A percentile compares a stretch with the other conserved stretches of the same genome.
phyloP scores from a whole-genome alignment of 2,888 invertebrate genomes.

The Trichacis sp. region DNA sequence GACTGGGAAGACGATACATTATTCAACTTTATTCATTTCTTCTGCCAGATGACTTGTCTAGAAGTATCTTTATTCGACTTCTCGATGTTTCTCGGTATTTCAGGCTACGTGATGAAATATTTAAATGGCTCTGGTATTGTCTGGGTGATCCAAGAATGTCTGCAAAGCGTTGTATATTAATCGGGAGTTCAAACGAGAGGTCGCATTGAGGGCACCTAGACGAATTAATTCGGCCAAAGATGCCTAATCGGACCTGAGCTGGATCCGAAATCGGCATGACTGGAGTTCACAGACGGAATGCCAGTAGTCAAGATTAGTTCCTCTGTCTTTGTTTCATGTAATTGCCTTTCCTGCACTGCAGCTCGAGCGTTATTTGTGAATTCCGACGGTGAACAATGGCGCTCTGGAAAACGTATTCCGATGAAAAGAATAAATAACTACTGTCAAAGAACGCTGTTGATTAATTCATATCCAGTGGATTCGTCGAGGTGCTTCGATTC shows the following conservation, averaged over 20 bases:
- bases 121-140: constrained; percentile 25
- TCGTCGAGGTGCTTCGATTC: background rate
- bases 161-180: constrained; percentile 35
- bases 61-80: background rate
- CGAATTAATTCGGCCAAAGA: constrained; percentile 37
- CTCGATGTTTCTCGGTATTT: background rate
- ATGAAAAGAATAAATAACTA: background rate
- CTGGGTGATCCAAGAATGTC: constrained; percentile 25
- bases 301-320: constrained; percentile 38
- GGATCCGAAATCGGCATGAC: constrained; percentile 18
- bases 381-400: background rate
- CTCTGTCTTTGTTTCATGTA: constrained; percentile 36
- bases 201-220: constrained; percentile 16
- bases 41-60: too few species aligned
- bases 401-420: background rate
- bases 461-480: constrained; percentile 1
- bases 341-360: constrained; percentile 29
- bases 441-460: background rate
- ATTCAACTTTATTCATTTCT: too few species aligned
- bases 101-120: constrained; percentile 8
- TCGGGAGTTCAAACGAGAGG: constrained; percentile 29
- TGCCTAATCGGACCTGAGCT: constrained; percentile 32
- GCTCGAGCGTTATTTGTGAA: background rate
- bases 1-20: too few species aligned
- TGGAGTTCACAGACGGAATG: constrained; percentile 35